Evolutionary conservation across 2,888 invertebrate species (phyloP), one percentile per base, ranked within the genome.

Genomic region (Gandaritis pyraliata): DNA sequence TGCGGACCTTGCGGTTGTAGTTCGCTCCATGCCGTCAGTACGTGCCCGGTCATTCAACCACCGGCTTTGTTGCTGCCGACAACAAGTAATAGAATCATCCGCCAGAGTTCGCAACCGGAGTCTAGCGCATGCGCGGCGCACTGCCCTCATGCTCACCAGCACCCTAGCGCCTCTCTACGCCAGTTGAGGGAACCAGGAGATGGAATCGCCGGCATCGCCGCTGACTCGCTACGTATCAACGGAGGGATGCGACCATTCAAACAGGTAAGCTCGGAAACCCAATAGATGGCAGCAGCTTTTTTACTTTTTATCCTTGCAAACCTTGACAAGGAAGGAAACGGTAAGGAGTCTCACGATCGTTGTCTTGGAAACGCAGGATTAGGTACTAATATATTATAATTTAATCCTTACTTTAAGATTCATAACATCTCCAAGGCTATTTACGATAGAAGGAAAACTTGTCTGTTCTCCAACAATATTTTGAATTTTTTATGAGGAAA

Each of bases 221-320:
- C 98, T 53, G 98, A 98, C 91, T 98, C 98, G 61, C 94, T 98
- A 75, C 94, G 98, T 80, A 97, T 98, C 91, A 98, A 98, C 92
- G 99, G 98, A 70, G 98, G 98, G 79, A 97, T 98, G 94, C 94
- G 98, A 75, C 98, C 97, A 84, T 98, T 98, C 92, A 97, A 97
- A 91, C 98, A 98, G 96, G 97, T 97, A 94, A 90, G 93, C 82
- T 70, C 53, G 53, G 54, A 59, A 69, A 61, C 74, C n/a, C 73
- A 66, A 62, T 83, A 90, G 92, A 82, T 90, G 90, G 89, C 89
- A 86, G 76, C 75, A 77, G 71, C 72, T 52, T 49, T 33, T 48
- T 29, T 49, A 60, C 4, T 54, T 59, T 61, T 65, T 68, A 43
- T 65, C 64, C 58, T 58, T 51, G 58, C 61, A 49, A 38, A 50